Base-by-base conservation (phyloP, 2,797 vertebrate genomes). In the Neosalanx taihuensis region DNA sequence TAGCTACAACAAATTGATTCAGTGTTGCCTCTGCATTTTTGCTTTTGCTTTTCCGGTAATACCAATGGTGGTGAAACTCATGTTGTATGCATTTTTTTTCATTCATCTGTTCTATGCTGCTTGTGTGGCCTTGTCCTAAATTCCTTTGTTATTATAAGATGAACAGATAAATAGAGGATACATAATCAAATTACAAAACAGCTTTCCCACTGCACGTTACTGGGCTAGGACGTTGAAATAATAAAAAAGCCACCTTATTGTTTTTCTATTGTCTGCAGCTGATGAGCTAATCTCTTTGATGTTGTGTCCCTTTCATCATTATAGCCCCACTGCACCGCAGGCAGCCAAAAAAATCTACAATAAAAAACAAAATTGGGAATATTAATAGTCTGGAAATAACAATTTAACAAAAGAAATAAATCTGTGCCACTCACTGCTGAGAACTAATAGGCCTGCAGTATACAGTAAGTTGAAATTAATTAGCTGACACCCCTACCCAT, bases 281-380 rank as follows among this genome's bases (percentile, higher is more conserved):
- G 89, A 89, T 86, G 83, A 89, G 80, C 84, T 89, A 82, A 91
- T 89, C 85, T 89, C 84, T 90, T 89, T 91, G 85, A 91, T 89
- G 81, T 83, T 78, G 73, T 86, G 87, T 87, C 83, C 74, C 74
- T 90, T 91, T 91, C 72, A 90, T 90, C 88, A 87, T 78, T 75
- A 82, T 87, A 89, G 57, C 69, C 74, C 73, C 57, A 77, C 71
- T 80, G 79, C 85, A 76, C 78, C 56, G 64, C 76, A 80, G 76
- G 76, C 78, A 78, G 73, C 76, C 56, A 81, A 79, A 67, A 67
- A 65, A 72, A 67, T 70, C 72, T 49, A 64, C 76, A 74, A 81
- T 26, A 87, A 70, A 84, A 75, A 73, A 83, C 74, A 76, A 81
- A 82, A 79, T 15, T 15, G 30, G 6, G 29, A 78, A 79, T 69